Evolutionary conservation across 1,140 invertebrate genomes (phyloP).

Genomic region (Macrotrachela quadricornifera): DNA sequence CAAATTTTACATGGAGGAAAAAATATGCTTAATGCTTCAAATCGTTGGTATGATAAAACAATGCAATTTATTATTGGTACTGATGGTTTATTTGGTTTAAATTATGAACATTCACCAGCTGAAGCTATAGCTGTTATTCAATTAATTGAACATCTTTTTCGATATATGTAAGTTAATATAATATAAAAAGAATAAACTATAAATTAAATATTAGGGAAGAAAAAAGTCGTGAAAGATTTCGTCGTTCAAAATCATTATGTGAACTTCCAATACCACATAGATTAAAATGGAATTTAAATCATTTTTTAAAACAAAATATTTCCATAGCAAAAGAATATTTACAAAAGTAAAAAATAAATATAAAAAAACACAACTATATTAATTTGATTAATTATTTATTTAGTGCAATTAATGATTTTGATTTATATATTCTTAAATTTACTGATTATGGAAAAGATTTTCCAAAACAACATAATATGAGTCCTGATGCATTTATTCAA

Average conservation of each 20-base stretch:
- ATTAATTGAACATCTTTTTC: constrained; percentile 41
- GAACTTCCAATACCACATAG: constrained; percentile 42
- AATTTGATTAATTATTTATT: too few relatives aligned
- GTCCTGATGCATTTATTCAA: constrained; percentile 89
- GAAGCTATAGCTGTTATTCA: constrained; percentile 79
- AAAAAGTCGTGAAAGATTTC: constrained; percentile 11
- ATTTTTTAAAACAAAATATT: constrained; percentile 43
- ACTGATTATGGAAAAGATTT: constrained; percentile 73
- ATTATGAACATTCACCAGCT: constrained; percentile 87
- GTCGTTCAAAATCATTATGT: constrained; percentile 22
- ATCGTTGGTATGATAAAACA: constrained; percentile 94
- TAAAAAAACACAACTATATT: too few relatives aligned
- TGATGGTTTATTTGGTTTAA: constrained; percentile 69
- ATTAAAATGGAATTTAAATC: constrained; percentile 57
- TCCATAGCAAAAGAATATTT: constrained; percentile 46
- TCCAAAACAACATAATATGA: constrained; percentile 69
- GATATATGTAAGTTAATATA: constrained; percentile 29
- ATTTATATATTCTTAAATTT: constrained; percentile 66
- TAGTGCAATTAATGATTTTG: constrained; percentile 48
- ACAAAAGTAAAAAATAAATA: constrained; percentile 58
- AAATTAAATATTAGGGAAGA: background rate
- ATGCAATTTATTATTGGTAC: constrained; percentile 38
- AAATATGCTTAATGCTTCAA: constrained; percentile 53
- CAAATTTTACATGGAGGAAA: constrained; percentile 82
- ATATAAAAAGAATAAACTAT: background rate